Base-by-base conservation (phyloP, 1,140 invertebrate species). In the Drosophila melanogaster region DNA sequence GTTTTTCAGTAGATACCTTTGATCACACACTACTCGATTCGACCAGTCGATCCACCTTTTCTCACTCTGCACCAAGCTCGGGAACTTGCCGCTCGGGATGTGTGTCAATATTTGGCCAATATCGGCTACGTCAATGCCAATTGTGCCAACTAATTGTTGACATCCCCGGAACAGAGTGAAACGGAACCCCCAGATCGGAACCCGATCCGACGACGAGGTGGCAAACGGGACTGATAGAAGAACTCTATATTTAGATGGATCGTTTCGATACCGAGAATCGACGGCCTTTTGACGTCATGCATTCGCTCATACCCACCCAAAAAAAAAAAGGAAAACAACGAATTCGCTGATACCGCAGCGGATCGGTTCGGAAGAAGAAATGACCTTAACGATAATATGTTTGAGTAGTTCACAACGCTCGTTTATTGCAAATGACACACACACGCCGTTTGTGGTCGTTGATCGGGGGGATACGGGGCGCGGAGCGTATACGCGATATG, bases 231-330 rank as follows among this genome's bases (percentile, higher is more conserved):
- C 57, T 76, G 72, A 66, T 66, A 66, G 72, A 66, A 57, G 54
- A 46, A 40, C 12, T 76, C 72, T 76, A 76, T 76, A 76, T 76
- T 44, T 76, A 76, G 72, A 22, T 43, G 14, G 19, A 15, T 49
- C 46, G 46, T 3, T 12, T 17, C 44, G 44, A n/a, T 35, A 47
- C 50, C 26, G 19, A 14, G 50, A 56, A 56, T 4, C 43, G 24
- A 4, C 35, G 56, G 79, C 64, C 62, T 75, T 70, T 75, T 84
- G 70, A 84, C 80, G 76, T 83, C 80, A 83, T 19, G 30, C 19
- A 47, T 26, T 70, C 66, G 26, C 49, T 56, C 41, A n/a, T 15
- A 33, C 17, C 11, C 8, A 17, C 11, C 22, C n/a, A 46, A 46
- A 22, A 46, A 14, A 14, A 12, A 17, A 46, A 6, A 22, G 11